These are phyloP conservation scores for Epinephelus cyanopodus DNA, from an alignment of 2,113 vertebrate genomes.

Conservation along the genomic window DNA sequence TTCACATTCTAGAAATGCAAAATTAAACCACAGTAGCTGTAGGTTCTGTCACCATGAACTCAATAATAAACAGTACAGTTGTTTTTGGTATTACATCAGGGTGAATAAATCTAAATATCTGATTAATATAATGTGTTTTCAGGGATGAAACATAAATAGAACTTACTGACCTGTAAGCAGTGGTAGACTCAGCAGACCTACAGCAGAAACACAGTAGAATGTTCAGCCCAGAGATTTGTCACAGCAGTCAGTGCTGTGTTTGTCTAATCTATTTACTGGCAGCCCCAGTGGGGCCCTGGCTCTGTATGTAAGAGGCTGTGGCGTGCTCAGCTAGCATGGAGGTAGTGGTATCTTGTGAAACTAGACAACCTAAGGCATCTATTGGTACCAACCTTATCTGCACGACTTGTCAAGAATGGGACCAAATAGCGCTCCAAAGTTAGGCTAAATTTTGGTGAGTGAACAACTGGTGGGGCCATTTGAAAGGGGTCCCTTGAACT, in stretches of 20 bases:
- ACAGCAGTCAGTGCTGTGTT: not conserved
- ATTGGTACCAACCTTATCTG: too few relatives aligned
- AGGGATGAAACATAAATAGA: not conserved
- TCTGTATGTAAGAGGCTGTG: too few relatives aligned
- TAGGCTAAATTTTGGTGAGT: too few relatives aligned
- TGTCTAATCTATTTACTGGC: not conserved
- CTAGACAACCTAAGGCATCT: too few relatives aligned
- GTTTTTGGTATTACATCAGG: not conserved
- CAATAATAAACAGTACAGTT: not conserved
- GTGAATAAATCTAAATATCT: not conserved
- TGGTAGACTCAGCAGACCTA: slow-evolving; percentile 66
- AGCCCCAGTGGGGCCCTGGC: too few relatives aligned
- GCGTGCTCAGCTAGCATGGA: too few relatives aligned
- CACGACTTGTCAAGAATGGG: too few relatives aligned
- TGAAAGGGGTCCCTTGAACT: too few relatives aligned
- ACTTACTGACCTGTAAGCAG: slow-evolving; percentile 65
- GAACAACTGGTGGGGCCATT: too few relatives aligned
- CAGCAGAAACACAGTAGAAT: slow-evolving; percentile 17
- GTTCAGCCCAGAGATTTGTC: not conserved
- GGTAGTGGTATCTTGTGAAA: too few relatives aligned
- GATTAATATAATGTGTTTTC: not conserved
- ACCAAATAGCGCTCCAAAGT: too few relatives aligned
- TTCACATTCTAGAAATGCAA: slow-evolving; percentile 56
- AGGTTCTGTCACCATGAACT: not conserved
- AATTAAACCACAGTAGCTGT: not conserved